Base-by-base conservation (phyloP, 2,888 invertebrate species). In the Apamea epomidion region DNA sequence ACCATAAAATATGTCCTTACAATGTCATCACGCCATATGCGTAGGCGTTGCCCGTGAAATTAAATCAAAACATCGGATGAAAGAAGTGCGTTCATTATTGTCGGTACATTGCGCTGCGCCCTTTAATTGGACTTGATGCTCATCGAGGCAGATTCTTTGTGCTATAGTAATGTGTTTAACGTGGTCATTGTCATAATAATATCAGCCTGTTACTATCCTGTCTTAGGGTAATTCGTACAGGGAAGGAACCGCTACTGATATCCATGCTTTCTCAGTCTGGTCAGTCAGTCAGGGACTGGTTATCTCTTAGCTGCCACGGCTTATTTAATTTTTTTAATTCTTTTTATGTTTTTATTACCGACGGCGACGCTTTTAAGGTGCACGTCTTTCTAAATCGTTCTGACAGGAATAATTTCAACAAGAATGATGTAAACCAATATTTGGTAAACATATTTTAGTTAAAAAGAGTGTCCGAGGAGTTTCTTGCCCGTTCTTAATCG, bases 11-110 rank as follows among this genome's bases (percentile, higher is more conserved):
- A 42, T 42, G 16, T 67, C 67, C 25, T 42, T 25, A 25, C 67
- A 88, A 86, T 78, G 80, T 76, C 76, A 60, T 75, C n/a, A 72
- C 84, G 90, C 90, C 90, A 90, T 90, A 90, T 90, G 90, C 81
- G 89, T 76, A 76, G 37, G 87, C 87, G 87, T 70, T 76, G 76
- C 77, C 74, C 81, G 88, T 87, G 85, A 88, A 90, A 90, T 90
- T 83, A 85, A 90, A 90, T 90, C 89, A 90, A 90, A 89, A 89
- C 85, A 89, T 60, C 32, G n/a, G 65, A 85, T 86, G 81, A 80
- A 89, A 80, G 60, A 58, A 82, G 29, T 83, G 81, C 83, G 74
- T 71, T 83, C 84, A 88, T 89, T 90, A 87, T 71, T 85, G 70
- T 82, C 82, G 85, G 89, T 72, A 87, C 90, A 84, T 89, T 90